Conservation (phyloP, 1,140 invertebrate species). For the Trissolcus basalis region DNA sequence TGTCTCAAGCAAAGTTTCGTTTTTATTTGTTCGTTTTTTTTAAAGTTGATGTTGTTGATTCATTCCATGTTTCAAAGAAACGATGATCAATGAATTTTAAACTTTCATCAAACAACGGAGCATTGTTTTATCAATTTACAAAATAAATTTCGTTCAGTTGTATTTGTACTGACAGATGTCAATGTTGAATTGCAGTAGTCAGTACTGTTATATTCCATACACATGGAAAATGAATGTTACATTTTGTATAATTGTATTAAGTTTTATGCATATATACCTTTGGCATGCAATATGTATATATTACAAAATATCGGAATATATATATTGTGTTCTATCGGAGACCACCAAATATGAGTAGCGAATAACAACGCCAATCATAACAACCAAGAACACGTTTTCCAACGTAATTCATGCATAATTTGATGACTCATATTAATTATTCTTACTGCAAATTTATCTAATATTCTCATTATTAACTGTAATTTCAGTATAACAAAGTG, state of each 20-base stretch:
- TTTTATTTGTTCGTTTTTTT: slow-evolving; percentile 10
- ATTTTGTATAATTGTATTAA: too few species aligned
- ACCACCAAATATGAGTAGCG: too few species aligned
- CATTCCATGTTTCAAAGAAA: slow-evolving; percentile 30
- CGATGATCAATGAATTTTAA: background rate
- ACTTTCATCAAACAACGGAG: background rate
- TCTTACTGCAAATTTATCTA: too few species aligned
- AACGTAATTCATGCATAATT: too few species aligned
- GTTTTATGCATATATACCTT: too few species aligned
- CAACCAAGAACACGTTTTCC: too few species aligned
- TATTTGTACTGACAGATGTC: background rate
- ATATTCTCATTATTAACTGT: background rate
- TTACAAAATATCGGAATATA: too few species aligned
- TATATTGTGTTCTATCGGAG: too few species aligned
- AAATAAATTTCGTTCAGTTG: too few species aligned
- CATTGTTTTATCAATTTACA: background rate
- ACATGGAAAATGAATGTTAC: background rate
- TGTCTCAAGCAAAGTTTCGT: background rate
- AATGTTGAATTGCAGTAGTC: background rate
- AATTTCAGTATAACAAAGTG: slow-evolving; percentile 20
- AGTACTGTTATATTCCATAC: background rate
- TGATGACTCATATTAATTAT: too few species aligned
- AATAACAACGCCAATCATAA: too few species aligned
- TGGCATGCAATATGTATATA: too few species aligned
- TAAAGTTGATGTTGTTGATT: slow-evolving; percentile 3